Base-by-base conservation (phyloP, 2,797 vertebrate species). In the Intellagama lesueurii region DNA sequence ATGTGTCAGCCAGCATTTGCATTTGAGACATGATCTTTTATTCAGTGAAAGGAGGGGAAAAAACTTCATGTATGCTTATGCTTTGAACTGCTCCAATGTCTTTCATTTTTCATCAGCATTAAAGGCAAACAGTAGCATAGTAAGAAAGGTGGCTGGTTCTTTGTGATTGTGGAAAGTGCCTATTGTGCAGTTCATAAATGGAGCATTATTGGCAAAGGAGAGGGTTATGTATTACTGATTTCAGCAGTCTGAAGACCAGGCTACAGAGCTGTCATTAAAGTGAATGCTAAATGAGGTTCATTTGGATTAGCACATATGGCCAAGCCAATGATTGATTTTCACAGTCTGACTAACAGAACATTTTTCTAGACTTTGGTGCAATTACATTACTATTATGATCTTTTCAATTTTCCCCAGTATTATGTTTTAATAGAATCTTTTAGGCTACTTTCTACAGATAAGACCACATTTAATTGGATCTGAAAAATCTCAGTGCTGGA, bases 341-440 rank as follows among this genome's bases (percentile, higher is more conserved):
- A 91, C 76, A 91, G 88, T 89, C 7, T 12, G 81, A 75, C 70
- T 95, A 92, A 95, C 91, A 93, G 92, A 94, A 91, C 32, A 91
- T 75, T 94, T 96, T 93, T 93, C 72, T 76, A 35, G 12, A 92
- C 66, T 83, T 91, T 64, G 70, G 49, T 96, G 70, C 91, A 91
- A 86, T 95, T 96, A 92, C 64, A 78, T 94, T 96, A 89, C 82
- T 88, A 66, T 92, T 96, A 87, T 22, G 94, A 60, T 64, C 16
- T 90, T 89, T 87, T 89, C 84, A 79, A 35, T 0, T 90, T 77
- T 75, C 87, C 66, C 86, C 70, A 56, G 52, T 94, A 89, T 89
- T 93, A 80, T 22, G n/a, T 91, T 94, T 92, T 94, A 95, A 95
- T 95, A 96, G 92, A 93, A 91, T 93, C 94, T 95, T 92, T 92